Base-by-base conservation (phyloP, 2,113 vertebrate genomes). In the Triplophysa tibetana region DNA sequence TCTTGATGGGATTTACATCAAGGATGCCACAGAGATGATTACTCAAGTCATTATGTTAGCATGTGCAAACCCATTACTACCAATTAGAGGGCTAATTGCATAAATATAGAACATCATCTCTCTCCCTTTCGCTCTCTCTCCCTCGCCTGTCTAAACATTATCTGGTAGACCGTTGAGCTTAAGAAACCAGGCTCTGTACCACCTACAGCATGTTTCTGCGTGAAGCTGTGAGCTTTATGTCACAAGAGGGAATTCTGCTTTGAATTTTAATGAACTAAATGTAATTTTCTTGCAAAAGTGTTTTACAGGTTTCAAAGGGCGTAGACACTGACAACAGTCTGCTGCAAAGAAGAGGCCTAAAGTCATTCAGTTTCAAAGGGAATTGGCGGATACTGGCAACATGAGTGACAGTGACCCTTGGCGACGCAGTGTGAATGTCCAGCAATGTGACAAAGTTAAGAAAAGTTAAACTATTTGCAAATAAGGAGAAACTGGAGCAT, bases 81-180 rank as follows among this genome's bases (percentile, higher is more conserved):
- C 90, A 93, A 93, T 92, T 93, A 93, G 89, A 90, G 81, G 85
- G 86, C 90, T 92, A 93, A 94, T 93, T 93, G 89, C 89, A 89
- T 89, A 87, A 91, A 93, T 89, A 89, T 88, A 90, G 89, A 88
- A 91, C 88, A 91, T 88, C 87, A 83, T 80, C 89, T 88, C 88
- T 74, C 29, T 52, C 89, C 87, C 88, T 72, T 21, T 52, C 48
- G 1, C 48, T 80, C 77, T 2, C 78, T 75, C 67, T 63, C 69
- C 62, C 50, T 79, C 43, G 43, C 38, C 52, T 78, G 41, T 81
- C 68, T 74, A 85, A 89, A 87, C 84, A 87, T 79, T 83, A 86
- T 88, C 84, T 88, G 88, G 81, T 85, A 85, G 54, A 75, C 70
- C 54, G 61, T 64, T 79, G 50, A 62, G 61, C 75, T 75, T 75